A percentile compares a stretch with the other conserved stretches of the same genome.
Evolutionary conservation across 2,113 vertebrate genomes (phyloP).

Genomic region (Smithornis capensis): DNA sequence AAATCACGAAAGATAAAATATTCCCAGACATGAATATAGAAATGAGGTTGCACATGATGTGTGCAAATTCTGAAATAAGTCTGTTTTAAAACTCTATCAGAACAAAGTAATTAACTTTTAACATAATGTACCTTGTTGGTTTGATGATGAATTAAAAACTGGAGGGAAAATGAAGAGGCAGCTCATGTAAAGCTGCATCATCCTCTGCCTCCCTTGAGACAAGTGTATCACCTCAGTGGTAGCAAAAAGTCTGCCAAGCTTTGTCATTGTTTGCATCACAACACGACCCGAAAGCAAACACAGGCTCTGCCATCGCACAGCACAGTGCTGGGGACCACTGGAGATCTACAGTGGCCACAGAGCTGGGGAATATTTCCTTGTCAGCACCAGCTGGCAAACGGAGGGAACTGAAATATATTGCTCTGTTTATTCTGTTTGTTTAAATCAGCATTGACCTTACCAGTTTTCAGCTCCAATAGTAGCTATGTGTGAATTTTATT

Average conservation of each 20-base stretch:
- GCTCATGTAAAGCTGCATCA: constrained; percentile 11
- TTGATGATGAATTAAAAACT: not conserved
- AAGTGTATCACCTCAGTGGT: not conserved
- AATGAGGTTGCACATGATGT: not conserved
- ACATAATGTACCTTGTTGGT: not conserved
- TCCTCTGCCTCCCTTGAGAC: not conserved
- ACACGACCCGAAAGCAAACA: not conserved
- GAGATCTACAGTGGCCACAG: not conserved
- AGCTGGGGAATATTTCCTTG: not conserved
- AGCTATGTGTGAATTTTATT: not conserved
- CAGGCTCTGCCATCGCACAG: not conserved
- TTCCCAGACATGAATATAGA: not conserved
- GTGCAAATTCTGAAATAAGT: not conserved
- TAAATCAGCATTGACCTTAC: not conserved
- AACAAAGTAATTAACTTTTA: constrained; percentile 20
- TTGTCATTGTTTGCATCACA: not conserved
- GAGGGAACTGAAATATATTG: not conserved
- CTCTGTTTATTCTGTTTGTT: not conserved
- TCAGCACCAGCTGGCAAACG: not conserved
- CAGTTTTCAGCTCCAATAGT: not conserved
- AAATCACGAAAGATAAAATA: not conserved
- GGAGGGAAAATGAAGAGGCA: not conserved
- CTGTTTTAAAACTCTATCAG: not conserved
- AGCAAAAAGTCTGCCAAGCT: not conserved
- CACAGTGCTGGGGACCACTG: not conserved